These are phyloP conservation scores for Boulengeromyrus knoepffleri DNA, from an alignment of 2,113 vertebrate species.

Conservation along the genomic window DNA sequence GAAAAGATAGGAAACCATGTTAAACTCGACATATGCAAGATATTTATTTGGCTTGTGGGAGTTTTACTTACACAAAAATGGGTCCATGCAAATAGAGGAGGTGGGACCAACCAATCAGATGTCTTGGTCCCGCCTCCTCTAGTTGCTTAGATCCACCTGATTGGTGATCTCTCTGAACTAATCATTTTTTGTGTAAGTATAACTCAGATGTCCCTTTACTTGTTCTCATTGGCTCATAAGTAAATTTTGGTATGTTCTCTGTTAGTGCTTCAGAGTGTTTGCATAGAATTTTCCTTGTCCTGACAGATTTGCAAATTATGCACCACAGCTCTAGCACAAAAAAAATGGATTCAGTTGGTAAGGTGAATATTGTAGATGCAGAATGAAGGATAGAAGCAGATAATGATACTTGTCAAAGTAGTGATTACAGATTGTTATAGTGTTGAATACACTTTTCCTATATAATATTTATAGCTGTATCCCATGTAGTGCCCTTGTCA, in stretches of 20 bases:
- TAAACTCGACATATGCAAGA: background rate
- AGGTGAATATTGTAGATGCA: background rate
- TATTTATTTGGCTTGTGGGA: background rate
- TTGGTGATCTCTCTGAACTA: background rate
- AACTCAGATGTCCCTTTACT: background rate
- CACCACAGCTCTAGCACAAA: background rate
- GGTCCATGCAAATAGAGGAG: background rate
- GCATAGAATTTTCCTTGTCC: background rate
- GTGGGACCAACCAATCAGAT: background rate
- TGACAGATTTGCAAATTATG: background rate
- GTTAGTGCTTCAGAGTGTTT: background rate
- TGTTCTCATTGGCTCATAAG: background rate
- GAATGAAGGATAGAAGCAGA: background rate
- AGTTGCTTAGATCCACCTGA: background rate
- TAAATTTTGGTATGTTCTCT: background rate
- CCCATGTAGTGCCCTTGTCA: background rate
- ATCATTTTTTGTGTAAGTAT: background rate
- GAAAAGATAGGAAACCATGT: background rate
- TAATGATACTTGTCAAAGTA: background rate
- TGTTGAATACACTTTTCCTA: background rate
- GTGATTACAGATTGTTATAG: background rate
- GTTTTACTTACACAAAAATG: background rate
- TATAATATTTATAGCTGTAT: background rate
- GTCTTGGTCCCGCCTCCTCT: background rate
- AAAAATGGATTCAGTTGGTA: background rate